Evolutionary conservation across 2,113 vertebrate genomes (phyloP), one percentile per base, ranked within the genome.

Genomic region (Oriolus oriolus): DNA sequence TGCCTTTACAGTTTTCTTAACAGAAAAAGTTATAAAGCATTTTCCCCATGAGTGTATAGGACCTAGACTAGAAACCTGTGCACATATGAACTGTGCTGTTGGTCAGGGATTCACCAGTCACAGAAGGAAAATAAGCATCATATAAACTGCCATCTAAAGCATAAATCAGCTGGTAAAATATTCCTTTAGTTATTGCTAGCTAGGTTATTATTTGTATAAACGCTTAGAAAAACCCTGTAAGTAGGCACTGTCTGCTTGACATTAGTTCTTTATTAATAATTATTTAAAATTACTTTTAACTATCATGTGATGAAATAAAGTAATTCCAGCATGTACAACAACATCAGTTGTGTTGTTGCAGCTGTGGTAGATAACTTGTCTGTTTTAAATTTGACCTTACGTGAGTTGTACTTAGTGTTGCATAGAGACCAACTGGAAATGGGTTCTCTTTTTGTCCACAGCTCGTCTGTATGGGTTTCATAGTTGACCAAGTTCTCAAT

Each of bases 391-490:
- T 64, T 78, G 68, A 60, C 23, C 39, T 84, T 71, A 15, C 50
- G 26, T 4, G 26, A 41, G 41, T 57, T 96, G 12, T 41, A 47
- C 64, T 70, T 83, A 49, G n/a, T 74, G 84, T 54, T 50, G 28
- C 71, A n/a, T 73, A 54, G 79, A 33, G 11, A 79, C 93, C 56
- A 93, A 11, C 45, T 78, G 64, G 61, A 75, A 75, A 44, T 31
- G 27, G 21, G 12, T 61, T 93, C 44, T 86, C 39, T 63, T 86
- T 74, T 73, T 89, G 85, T 87, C 63, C 23, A 31, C 49, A 89
- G 69, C 84, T 83, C 24, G 19, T 94, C 76, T 94, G 91, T 81
- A 53, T 57, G 76, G 59, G 89, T 96, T 96, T 97, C 84, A 94
- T 41, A 80, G 77, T 71, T 94, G 70, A 96, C 70, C 66, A 93